Conservation (phyloP, 2,888 invertebrate genomes). For the Biston betularia region DNA sequence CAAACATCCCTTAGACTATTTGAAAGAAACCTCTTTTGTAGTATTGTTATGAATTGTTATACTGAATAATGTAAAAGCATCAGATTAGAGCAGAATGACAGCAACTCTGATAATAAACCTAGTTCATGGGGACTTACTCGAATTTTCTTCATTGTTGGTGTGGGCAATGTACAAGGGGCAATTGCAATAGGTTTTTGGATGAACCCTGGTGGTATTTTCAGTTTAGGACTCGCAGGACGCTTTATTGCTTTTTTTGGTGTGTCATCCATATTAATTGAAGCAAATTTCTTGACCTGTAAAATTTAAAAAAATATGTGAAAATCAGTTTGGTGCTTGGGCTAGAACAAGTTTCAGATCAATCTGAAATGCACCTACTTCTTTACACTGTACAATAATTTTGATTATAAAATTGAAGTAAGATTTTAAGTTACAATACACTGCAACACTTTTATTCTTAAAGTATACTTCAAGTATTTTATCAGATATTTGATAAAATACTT, state of each 20-base stretch:
- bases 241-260: conserved; percentile 65
- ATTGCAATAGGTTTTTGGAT: conserved; percentile 68
- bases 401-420: too few relatives aligned
- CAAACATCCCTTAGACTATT: too few relatives aligned
- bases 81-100: neutral
- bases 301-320: conserved; percentile 8
- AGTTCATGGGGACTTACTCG: conserved; percentile 59
- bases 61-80: neutral
- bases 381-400: too few relatives aligned
- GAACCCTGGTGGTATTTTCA: conserved; percentile 44
- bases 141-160: conserved; percentile 66
- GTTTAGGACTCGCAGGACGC: conserved; percentile 70
- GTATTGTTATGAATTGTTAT: too few relatives aligned
- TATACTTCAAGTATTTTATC: too few relatives aligned
- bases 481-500: too few relatives aligned
- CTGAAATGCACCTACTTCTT: neutral
- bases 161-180: conserved; percentile 52
- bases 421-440: too few relatives aligned
- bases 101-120: neutral
- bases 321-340: neutral
- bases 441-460: too few relatives aligned
- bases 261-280: conserved; percentile 70
- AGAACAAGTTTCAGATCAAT: too few relatives aligned
- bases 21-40: too few relatives aligned
- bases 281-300: conserved; percentile 80